phyloP scores from a whole-genome alignment of 1,140 invertebrate genomes.

The Mamestra configurata region DNA sequence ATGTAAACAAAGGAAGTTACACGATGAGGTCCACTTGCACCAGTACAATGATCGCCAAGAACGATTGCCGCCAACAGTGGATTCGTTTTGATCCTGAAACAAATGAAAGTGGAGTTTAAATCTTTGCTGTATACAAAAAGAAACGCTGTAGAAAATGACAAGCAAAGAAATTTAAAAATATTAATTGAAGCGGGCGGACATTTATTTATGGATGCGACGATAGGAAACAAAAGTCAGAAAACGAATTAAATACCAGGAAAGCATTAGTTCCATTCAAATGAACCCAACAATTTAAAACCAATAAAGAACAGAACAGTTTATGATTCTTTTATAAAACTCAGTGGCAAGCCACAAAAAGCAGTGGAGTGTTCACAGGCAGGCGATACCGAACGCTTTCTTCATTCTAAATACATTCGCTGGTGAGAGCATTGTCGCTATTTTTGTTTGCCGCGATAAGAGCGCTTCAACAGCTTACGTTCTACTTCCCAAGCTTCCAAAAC shows the following conservation, averaged over 20 bases:
- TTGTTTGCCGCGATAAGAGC: constrained; percentile 59
- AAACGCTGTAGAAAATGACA: too few species aligned
- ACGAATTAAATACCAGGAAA: not conserved
- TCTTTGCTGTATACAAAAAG: too few species aligned
- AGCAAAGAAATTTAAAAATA: too few species aligned
- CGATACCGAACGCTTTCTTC: constrained; percentile 43
- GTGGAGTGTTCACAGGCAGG: constrained; percentile 49
- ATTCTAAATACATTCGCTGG: constrained; percentile 33
- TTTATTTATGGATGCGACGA: constrained; percentile 24
- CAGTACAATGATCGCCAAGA: constrained; percentile 74
- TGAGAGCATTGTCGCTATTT: constrained; percentile 53
- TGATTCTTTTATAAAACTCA: not conserved
- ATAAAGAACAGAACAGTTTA: not conserved
- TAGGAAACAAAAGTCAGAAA: not conserved
- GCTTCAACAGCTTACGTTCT: constrained; percentile 55
- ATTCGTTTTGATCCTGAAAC: constrained; percentile 75
- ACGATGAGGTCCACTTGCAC: constrained; percentile 78
- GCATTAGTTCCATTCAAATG: constrained; percentile 33
- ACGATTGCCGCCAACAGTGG: constrained; percentile 77
- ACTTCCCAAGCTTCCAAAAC: constrained; percentile 51
- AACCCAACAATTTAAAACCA: constrained; percentile 22
- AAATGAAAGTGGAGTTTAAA: constrained; percentile 54
- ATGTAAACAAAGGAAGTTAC: constrained; percentile 51
- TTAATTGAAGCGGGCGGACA: not conserved
- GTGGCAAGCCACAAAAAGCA: constrained; percentile 45